A percentile compares a stretch with the other conserved stretches of the same genome.
These are phyloP conservation scores for Epistrophella euchroma DNA, from an alignment of 2,888 invertebrate genomes.

Conservation along the genomic window DNA sequence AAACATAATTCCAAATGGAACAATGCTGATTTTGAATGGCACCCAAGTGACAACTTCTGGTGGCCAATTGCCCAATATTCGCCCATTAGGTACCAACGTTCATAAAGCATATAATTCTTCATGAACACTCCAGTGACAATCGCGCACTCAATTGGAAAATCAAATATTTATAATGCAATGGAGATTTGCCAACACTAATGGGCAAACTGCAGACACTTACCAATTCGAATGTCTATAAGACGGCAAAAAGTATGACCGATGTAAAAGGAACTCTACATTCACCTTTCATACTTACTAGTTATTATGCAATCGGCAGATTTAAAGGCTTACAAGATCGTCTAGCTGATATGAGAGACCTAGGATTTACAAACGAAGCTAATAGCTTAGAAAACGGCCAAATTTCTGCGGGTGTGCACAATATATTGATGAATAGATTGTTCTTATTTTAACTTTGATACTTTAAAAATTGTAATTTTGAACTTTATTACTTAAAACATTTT, in stretches of 20 bases:
- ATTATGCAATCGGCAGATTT: conserved; percentile 83
- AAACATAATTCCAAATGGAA: conserved; percentile 66
- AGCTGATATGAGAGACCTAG: conserved; percentile 82
- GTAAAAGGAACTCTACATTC: conserved; percentile 83
- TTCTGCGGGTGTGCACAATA: conserved; percentile 82
- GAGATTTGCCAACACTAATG: conserved; percentile 83
- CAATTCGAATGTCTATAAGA: conserved; percentile 83
- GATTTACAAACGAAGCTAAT: conserved; percentile 82
- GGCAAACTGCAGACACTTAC: conserved; percentile 83
- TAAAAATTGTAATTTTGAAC: too few species aligned
- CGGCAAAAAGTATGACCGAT: conserved; percentile 81
- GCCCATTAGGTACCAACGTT: conserved; percentile 77
- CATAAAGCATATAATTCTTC: conserved; percentile 80
- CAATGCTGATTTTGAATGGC: conserved; percentile 65
- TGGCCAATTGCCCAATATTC: conserved; percentile 54
- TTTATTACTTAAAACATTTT: too few species aligned
- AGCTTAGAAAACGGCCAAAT: conserved; percentile 82
- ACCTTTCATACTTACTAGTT: conserved; percentile 83
- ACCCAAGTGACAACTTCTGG: conserved; percentile 34
- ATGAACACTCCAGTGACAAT: conserved; percentile 79
- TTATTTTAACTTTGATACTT: too few species aligned
- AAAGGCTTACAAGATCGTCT: conserved; percentile 83
- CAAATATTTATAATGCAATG: conserved; percentile 82
- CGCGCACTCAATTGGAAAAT: conserved; percentile 82
- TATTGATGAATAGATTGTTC: too few species aligned